Evolutionary conservation across 2,113 vertebrate species (phyloP).

Genomic region (Peucedramus taeniatus): DNA sequence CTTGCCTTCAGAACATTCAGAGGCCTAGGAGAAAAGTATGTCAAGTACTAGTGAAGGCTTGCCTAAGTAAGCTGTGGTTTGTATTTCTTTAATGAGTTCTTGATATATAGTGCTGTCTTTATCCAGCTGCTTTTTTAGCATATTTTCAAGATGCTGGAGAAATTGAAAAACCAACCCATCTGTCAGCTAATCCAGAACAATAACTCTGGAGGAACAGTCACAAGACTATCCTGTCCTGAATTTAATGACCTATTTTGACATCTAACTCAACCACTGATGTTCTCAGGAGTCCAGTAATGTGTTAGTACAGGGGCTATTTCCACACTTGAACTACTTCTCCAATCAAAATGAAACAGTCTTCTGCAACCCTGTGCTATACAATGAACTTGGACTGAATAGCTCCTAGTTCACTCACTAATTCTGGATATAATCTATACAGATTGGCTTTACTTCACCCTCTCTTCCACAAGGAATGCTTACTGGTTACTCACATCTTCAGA

Average conservation of each 20-base stretch:
- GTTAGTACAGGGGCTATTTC: background rate
- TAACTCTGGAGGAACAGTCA: background rate
- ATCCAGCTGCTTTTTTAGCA: background rate
- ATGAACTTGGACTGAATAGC: background rate
- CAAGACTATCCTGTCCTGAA: background rate
- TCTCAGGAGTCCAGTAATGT: background rate
- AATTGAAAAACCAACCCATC: background rate
- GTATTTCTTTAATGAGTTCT: background rate
- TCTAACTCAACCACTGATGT: background rate
- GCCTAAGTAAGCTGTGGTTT: background rate
- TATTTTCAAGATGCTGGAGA: background rate
- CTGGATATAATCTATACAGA: background rate
- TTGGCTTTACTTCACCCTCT: background rate
- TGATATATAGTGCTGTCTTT: background rate
- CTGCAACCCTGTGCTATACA: background rate
- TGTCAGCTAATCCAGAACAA: background rate
- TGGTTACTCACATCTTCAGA: background rate
- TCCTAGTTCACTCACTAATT: background rate
- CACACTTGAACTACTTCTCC: background rate
- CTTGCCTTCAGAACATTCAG: background rate
- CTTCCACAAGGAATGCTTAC: background rate
- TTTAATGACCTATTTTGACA: background rate
- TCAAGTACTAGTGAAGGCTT: background rate
- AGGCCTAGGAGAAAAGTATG: background rate
- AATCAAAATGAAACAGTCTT: background rate